Evolutionary conservation across 2,113 vertebrate species (phyloP), one percentile per base, ranked within the genome.

Genomic region (Arothron firmamentum): DNA sequence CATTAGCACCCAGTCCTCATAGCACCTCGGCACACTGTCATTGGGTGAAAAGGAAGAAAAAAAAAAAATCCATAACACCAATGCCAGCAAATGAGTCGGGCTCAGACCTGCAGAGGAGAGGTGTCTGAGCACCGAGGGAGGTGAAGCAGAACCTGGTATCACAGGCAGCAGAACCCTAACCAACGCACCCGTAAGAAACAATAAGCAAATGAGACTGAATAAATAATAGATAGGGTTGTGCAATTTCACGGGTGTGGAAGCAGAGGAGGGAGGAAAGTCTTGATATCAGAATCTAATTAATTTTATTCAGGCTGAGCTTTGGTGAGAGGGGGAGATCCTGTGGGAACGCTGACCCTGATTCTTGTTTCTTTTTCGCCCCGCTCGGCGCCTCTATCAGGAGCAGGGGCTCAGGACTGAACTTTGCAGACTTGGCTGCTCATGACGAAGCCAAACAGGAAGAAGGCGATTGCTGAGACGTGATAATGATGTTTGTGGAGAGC

Each of bases 1-100:
- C 94, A 97, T 97, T 98, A 96, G 94, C 93, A 96, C 93, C 92
- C 94, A 94, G 93, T 91, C 92, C 94, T 96, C 94, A 95, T 96
- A 94, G 93, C 92, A 92, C 87, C 90, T 93, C 91, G 92, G 92
- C 70, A 89, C 91, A 93, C 93, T 94, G 93, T 95, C 94, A 96
- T 93, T 93, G 94, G 94, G 93, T 73, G 78, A 78, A 83, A 70
- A 65, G 65, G 68, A 17, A 41, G 25, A 8, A 11, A 9, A 6
- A 38, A 46, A 63, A 77, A 94, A 93, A 93, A 93, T 92, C 91
- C 90, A 91, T 92, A 92, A 92, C 91, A 93, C 91, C 89, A 90
- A 89, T 84, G 88, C 85, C 89, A 84, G 92, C 90, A 85, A 86
- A 87, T 85, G 88, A 84, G 70, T 90, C 87, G 81, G 53, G 56